A percentile compares a stretch with the other conserved stretches of the same genome.
phyloP scores from a whole-genome alignment of 2,797 vertebrate genomes.

The Lutjanus campechanus region DNA sequence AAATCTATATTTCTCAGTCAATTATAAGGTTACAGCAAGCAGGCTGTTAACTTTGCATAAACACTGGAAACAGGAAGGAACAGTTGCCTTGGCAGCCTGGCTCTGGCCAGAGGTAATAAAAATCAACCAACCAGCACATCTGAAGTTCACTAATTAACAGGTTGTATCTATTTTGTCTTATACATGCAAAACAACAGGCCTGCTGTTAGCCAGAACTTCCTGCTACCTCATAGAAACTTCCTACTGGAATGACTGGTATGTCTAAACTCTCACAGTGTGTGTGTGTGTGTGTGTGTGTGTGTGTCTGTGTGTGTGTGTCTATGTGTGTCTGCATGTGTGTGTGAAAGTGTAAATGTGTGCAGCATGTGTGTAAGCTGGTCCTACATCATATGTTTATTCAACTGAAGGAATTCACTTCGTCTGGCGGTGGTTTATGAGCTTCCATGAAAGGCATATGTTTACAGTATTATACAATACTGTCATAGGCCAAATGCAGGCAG shows the following conservation, averaged over 20 bases:
- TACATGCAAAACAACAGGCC: neutral
- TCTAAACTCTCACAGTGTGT: slow-evolving; percentile 19
- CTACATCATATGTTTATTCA: slow-evolving; percentile 56
- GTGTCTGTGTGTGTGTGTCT: slow-evolving; percentile 19
- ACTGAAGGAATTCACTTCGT: slow-evolving; percentile 34
- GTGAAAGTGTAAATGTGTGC: neutral
- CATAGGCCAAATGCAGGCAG: slow-evolving; percentile 15
- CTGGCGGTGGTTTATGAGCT: slow-evolving; percentile 25
- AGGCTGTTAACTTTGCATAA: neutral
- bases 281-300: slow-evolving; percentile 18
- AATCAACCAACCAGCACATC: neutral
- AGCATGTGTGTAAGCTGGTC: slow-evolving; percentile 27
- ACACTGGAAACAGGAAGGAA: neutral
- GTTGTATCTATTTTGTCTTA: neutral
- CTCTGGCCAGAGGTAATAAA: neutral
- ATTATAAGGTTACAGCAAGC: too few species aligned
- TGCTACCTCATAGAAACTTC: neutral
- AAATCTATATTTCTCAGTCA: too few species aligned
- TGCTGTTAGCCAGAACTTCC: neutral
- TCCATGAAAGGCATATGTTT: slow-evolving; percentile 57
- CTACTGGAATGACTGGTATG: slow-evolving; percentile 29
- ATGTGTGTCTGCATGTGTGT: slow-evolving; percentile 18
- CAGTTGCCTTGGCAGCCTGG: neutral
- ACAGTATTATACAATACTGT: slow-evolving; percentile 35
- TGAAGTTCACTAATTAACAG: neutral